Evolutionary conservation across 1,140 invertebrate genomes (phyloP).

Genomic region (Trissolcus basalis): DNA sequence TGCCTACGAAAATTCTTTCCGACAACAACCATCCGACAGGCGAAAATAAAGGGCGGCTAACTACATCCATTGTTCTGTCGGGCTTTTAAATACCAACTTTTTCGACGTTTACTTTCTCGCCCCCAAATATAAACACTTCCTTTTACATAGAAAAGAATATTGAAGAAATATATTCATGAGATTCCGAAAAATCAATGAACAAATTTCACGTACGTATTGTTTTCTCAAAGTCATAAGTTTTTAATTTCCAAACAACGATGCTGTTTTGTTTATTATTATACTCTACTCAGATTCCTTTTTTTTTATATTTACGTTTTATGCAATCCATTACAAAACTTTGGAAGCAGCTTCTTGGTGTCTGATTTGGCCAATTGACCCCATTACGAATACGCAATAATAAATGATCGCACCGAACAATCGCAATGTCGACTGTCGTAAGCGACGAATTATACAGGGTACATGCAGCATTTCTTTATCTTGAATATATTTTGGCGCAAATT

Average conservation of each 20-base stretch:
- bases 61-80: conserved; percentile 27
- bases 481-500: conserved; percentile 42
- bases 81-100: conserved; percentile 25
- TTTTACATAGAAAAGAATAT: conserved; percentile 1
- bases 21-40: conserved; percentile 3
- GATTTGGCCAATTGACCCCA: no score
- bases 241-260: no score
- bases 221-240: no score
- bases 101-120: conserved; percentile 17
- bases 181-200: no score
- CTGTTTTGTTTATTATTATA: no score
- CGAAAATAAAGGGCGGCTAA: conserved; percentile 36
- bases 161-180: not conserved
- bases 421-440: conserved; percentile 19
- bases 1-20: conserved; percentile 23
- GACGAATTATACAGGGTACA: conserved; percentile 23
- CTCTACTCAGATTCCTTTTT: no score
- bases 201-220: conserved; percentile 8
- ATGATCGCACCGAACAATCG: conserved; percentile 33
- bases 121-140: conserved; percentile 21
- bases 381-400: conserved; percentile 28
- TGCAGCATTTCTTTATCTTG: conserved; percentile 43
- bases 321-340: no score
- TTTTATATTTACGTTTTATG: no score
- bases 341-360: no score